Evolutionary conservation across 2,888 invertebrate genomes (phyloP), one percentile per base, ranked within the genome.

Genomic region (Eretmocerus hayati): DNA sequence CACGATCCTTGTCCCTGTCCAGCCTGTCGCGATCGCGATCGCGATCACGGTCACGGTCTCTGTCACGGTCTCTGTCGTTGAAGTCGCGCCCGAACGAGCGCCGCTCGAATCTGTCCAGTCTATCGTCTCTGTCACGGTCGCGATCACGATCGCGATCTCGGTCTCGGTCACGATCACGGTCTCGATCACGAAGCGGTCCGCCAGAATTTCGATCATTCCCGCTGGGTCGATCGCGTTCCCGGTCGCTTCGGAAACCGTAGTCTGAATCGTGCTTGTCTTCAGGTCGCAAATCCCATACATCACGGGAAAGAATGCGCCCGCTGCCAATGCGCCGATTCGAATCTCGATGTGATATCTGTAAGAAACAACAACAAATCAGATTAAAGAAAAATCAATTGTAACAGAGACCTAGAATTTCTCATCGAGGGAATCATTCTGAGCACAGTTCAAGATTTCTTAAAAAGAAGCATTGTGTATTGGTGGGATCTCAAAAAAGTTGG

Each of bases 271-370:
- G 57, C 48, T 71, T 71, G 15, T 69, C 70, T 26, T 72, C 72
- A 22, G 64, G 57, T 41, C 73, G 62, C 48, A 72, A 72, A 58
- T 79, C 79, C 79, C 79, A 80, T 65, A 78, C 74, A 64, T 83
- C 82, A 23, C 86, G 78, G 53, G 84, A 78, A 74, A 84, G 76
- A 53, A 92, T 83, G 9, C 92, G 83, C 0, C 92, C 91, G 60
- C 90, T 90, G 5, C 91, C 91, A 62, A 91, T 90, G 38, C 90
- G 83, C 16, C 83, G 74, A 15, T 69, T 69, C 6, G 71, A 62
- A 49, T 74, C 74, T 11, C 72, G 69, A 58, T 73, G 74, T 18
- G 64, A 63, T 30, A 66, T 62, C 69, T 67, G 46, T 18, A 50
- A 33, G 6, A 11, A 6, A 26, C 26, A 26, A 26, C n/a, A n/a